Conservation (phyloP, 2,888 invertebrate genomes). For the Oligia latruncula region DNA sequence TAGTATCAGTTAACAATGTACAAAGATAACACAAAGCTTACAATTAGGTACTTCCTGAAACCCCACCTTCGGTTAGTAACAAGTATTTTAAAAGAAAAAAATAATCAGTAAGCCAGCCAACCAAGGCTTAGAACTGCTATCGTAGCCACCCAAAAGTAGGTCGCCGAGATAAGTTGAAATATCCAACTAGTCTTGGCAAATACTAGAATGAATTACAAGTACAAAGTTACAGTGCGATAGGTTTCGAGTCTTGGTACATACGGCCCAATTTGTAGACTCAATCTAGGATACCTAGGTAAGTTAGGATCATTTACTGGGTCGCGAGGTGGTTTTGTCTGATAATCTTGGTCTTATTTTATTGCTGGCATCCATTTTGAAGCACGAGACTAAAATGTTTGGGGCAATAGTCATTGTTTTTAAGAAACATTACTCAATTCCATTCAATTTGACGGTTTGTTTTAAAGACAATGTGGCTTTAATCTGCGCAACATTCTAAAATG, state of each 20-base stretch:
- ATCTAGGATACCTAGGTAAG: constrained; percentile 9
- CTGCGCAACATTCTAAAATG: neutral
- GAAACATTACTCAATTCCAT: constrained; percentile 5
- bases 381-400: neutral
- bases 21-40: constrained; percentile 16
- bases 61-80: neutral
- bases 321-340: neutral
- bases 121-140: constrained; percentile 29
- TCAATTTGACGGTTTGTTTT: neutral
- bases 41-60: constrained; percentile 3
- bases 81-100: constrained; percentile 35
- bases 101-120: constrained; percentile 35
- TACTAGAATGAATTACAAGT: constrained; percentile 42
- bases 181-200: constrained; percentile 53
- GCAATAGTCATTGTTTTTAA: neutral
- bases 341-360: neutral
- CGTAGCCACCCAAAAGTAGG: constrained; percentile 49
- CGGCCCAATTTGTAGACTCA: neutral
- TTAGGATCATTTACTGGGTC: neutral
- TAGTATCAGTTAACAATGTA: neutral
- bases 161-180: constrained; percentile 58
- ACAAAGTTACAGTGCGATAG: constrained; percentile 16
- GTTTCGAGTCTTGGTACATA: neutral
- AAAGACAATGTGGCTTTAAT: constrained; percentile 1
- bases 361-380: constrained; percentile 1